Evolutionary conservation across 2,888 invertebrate species (phyloP).

Genomic region (Ennomos erosarius): DNA sequence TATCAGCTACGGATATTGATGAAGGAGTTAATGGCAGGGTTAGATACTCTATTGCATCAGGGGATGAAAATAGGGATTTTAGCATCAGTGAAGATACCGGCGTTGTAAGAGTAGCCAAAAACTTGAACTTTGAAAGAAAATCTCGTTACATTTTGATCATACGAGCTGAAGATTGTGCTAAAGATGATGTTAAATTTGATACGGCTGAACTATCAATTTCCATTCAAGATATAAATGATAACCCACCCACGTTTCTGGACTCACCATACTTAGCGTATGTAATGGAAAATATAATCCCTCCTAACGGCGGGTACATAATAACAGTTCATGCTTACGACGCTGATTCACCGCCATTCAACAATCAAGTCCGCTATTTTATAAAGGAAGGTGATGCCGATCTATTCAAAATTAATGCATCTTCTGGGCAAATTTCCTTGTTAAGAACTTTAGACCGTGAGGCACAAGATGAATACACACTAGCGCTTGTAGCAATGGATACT

Average conservation of each 20-base stretch:
- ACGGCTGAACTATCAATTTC: slow-evolving; percentile 93
- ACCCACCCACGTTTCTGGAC: slow-evolving; percentile 96
- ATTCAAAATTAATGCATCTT: slow-evolving; percentile 96
- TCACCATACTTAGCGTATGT: slow-evolving; percentile 97
- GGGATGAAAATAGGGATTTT: slow-evolving; percentile 96
- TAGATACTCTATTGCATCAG: slow-evolving; percentile 94
- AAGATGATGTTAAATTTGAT: slow-evolving; percentile 89
- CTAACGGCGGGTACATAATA: slow-evolving; percentile 91
- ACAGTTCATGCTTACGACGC: slow-evolving; percentile 95
- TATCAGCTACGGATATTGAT: slow-evolving; percentile 95
- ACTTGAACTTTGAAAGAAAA: slow-evolving; percentile 96
- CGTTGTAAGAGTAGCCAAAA: slow-evolving; percentile 95
- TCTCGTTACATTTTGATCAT: slow-evolving; percentile 93
- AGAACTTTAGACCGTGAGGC: slow-evolving; percentile 93
- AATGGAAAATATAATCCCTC: slow-evolving; percentile 95
- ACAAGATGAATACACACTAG: slow-evolving; percentile 93
- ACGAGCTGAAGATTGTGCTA: slow-evolving; percentile 94
- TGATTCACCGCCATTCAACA: slow-evolving; percentile 95
- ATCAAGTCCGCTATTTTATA: slow-evolving; percentile 95
- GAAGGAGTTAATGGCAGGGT: slow-evolving; percentile 96
- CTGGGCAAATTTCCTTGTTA: slow-evolving; percentile 94
- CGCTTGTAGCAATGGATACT: slow-evolving; percentile 97
- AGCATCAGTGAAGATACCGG: slow-evolving; percentile 97
- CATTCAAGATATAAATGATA: slow-evolving; percentile 97
- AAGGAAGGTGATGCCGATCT: slow-evolving; percentile 96